These are phyloP conservation scores for Plestiodon gilberti DNA, from an alignment of 2,113 vertebrate species.

Conservation along the genomic window DNA sequence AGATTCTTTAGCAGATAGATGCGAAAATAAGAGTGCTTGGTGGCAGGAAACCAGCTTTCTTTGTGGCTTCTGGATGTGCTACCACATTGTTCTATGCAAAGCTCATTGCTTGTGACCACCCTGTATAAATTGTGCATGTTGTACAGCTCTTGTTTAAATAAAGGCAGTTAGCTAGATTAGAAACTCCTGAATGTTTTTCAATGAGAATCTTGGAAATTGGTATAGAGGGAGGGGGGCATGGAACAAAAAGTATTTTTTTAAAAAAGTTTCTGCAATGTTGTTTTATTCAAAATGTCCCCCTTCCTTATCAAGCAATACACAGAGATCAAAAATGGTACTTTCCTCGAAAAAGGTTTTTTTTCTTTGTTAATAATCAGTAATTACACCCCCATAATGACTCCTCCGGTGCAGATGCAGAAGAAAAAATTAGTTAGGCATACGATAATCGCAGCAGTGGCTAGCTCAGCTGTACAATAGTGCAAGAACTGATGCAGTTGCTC, in stretches of 20 bases:
- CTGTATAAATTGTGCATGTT: background rate
- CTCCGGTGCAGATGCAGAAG: slow-evolving; percentile 57
- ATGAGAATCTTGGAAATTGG: background rate
- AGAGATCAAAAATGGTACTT: slow-evolving; percentile 14
- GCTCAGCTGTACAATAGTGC: slow-evolving; percentile 23
- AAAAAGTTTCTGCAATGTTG: slow-evolving; percentile 42
- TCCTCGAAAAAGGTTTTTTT: slow-evolving; percentile 2
- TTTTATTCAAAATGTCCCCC: slow-evolving; percentile 31
- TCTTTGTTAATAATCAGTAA: slow-evolving; percentile 50
- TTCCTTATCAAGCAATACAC: background rate
- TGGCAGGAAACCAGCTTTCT: too few species aligned
- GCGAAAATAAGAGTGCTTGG: background rate
- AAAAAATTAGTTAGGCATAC: slow-evolving; percentile 49
- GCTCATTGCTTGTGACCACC: background rate
- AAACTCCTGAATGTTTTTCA: background rate
- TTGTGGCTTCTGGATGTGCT: background rate
- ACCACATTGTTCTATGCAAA: background rate
- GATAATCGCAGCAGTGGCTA: slow-evolving; percentile 39
- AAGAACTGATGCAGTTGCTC: slow-evolving; percentile 39
- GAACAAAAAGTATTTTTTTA: slow-evolving; percentile 9
- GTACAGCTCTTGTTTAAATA: background rate
- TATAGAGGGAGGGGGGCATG: background rate
- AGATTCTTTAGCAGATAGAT: background rate
- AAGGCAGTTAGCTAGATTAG: background rate
- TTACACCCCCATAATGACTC: slow-evolving; percentile 39